These are phyloP conservation scores for Campaea margaritaria DNA, from an alignment of 2,888 invertebrate genomes.

Conservation along the genomic window DNA sequence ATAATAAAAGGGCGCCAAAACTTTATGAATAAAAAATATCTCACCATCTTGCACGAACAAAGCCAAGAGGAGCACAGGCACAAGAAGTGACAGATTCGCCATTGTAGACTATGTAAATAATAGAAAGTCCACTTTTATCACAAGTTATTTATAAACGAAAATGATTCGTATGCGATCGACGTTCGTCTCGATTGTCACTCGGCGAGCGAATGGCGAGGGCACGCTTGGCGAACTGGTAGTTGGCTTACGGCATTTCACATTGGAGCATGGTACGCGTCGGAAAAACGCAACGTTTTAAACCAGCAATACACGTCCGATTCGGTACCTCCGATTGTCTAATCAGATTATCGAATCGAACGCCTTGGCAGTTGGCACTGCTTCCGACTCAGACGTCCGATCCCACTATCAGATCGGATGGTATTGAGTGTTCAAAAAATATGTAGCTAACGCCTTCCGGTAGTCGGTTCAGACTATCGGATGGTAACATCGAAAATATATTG, in stretches of 20 bases:
- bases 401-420: no score
- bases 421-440: no score
- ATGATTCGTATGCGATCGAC: constrained; percentile 36
- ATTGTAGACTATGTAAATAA: constrained; percentile 55
- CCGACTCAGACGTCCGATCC: no score
- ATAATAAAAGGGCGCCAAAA: constrained; percentile 22
- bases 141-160: constrained; percentile 48
- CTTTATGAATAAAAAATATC: constrained; percentile 39
- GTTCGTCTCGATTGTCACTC: constrained; percentile 56
- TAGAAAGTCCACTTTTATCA: constrained; percentile 49
- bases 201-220: constrained; percentile 64
- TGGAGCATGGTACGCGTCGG: constrained; percentile 16
- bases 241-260: constrained; percentile 29
- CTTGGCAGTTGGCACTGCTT: no score
- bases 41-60: constrained; percentile 72
- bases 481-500: no score
- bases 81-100: constrained; percentile 69
- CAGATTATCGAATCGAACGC: no score
- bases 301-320: no score
- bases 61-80: constrained; percentile 73
- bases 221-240: constrained; percentile 23
- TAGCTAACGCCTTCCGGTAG: no score
- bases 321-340: no score
- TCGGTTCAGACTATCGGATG: no score
- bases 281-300: constrained; percentile 16